Evolutionary conservation across 2,797 vertebrate genomes (phyloP).

Genomic region (Eurystomus glaucurus): DNA sequence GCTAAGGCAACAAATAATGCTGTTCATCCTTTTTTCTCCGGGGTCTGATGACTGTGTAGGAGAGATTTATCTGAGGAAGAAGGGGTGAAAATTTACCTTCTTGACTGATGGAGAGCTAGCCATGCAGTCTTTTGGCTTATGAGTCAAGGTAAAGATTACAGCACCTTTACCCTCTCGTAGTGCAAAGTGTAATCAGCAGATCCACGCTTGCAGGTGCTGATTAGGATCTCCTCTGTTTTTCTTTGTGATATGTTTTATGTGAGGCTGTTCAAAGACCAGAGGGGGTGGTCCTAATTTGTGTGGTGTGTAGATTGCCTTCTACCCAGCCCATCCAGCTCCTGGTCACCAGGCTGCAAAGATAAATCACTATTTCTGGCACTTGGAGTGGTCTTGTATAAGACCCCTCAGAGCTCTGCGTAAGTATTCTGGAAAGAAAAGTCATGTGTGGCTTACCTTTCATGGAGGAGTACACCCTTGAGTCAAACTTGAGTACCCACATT

Average conservation of each 20-base stretch:
- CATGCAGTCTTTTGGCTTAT: not conserved
- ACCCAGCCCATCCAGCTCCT: not conserved
- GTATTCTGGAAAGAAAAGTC: not conserved
- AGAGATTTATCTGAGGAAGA: not conserved
- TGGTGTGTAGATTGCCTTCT: not conserved
- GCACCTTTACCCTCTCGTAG: not conserved
- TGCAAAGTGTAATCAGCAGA: not conserved
- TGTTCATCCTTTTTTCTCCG: not conserved
- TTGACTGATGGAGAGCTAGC: not conserved
- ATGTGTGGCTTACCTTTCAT: rapidly evolving
- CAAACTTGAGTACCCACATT: not conserved
- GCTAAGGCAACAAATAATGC: not conserved
- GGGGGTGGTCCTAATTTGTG: not conserved
- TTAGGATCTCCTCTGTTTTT: not conserved
- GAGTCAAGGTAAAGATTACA: not conserved
- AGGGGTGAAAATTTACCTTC: not conserved
- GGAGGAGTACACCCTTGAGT: not conserved
- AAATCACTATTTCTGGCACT: not conserved
- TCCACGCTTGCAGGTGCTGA: no score
- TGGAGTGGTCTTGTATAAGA: not conserved
- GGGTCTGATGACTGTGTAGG: not conserved
- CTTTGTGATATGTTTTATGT: not conserved
- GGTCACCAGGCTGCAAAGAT: not conserved
- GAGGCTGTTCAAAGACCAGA: not conserved
- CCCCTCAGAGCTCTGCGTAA: not conserved